Percentiles rank a stretch among this genome's conserved stretches.
Conservation (phyloP, 2,888 invertebrate genomes). For the Polymixis lichenea region DNA sequence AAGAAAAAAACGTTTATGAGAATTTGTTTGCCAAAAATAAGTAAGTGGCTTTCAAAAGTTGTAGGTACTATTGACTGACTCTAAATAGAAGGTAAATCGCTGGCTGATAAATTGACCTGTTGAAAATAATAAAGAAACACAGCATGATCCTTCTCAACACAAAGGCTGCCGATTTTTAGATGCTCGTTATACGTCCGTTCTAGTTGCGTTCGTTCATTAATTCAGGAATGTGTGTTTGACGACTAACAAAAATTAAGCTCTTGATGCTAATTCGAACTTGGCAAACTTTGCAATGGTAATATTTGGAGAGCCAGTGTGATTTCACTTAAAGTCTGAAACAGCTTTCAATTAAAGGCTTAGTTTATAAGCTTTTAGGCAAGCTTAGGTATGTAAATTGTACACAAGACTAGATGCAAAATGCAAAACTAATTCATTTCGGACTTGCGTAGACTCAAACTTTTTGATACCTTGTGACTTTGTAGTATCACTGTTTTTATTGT, state of each 20-base stretch:
- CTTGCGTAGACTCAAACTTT: constrained; percentile 24
- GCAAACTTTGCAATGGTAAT: constrained; percentile 33
- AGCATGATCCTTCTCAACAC: constrained; percentile 15
- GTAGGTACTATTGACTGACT: constrained; percentile 3
- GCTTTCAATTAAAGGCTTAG: constrained; percentile 57
- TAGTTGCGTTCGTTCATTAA: constrained; percentile 6
- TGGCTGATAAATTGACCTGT: not conserved
- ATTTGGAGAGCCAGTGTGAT: constrained; percentile 32
- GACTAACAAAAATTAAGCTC: constrained; percentile 16
- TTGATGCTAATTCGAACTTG: constrained; percentile 16
- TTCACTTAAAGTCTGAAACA: constrained; percentile 49
- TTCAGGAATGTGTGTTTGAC: not conserved
- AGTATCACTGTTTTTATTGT: constrained; percentile 33
- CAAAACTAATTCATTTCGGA: constrained; percentile 42
- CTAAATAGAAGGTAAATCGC: constrained; percentile 20
- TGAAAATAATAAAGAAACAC: constrained; percentile 14
- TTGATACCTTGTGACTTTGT: constrained; percentile 32
- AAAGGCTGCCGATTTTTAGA: constrained; percentile 7
- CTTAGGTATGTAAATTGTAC: constrained; percentile 47
- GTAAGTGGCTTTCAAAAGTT: not conserved
- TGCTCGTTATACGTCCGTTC: constrained; percentile 14
- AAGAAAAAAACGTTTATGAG: not conserved
- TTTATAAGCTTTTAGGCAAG: constrained; percentile 54
- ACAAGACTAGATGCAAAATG: constrained; percentile 44
- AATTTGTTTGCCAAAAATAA: constrained; percentile 4